A percentile compares a stretch with the other conserved stretches of the same genome.
Conservation (phyloP, 2,797 vertebrate genomes). For the Enteromius unitaeniatus region DNA sequence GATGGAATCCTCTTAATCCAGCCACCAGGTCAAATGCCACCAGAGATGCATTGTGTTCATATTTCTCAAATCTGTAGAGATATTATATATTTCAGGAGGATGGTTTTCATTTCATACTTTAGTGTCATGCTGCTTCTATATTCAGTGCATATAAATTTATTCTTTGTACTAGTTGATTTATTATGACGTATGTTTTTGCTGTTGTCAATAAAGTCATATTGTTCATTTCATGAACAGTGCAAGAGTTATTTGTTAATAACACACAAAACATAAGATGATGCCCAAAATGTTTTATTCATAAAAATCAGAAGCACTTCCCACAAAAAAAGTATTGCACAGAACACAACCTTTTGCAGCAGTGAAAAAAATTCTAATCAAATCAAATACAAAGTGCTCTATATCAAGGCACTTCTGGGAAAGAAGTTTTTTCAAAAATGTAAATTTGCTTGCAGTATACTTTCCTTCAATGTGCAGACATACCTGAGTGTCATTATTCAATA, state of each 20-base stretch:
- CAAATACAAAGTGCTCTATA: no score
- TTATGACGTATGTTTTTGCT: background rate
- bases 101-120: background rate
- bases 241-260: conserved; percentile 19
- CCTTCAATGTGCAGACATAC: no score
- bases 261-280: conserved; percentile 24
- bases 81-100: background rate
- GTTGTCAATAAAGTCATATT: conserved; percentile 6
- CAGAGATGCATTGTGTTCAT: conserved; percentile 17
- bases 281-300: background rate
- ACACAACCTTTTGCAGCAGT: conserved; percentile 15
- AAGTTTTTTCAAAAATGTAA: no score
- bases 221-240: conserved; percentile 20
- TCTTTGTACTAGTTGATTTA: background rate
- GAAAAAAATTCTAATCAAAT: background rate
- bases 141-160: conserved; percentile 1
- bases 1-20: background rate
- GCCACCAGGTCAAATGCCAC: background rate
- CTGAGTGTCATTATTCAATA: no score
- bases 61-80: conserved; percentile 20
- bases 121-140: background rate
- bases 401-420: no score
- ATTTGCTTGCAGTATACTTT: no score
- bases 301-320: no score
- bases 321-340: background rate